These are phyloP conservation scores for Mola mola DNA, from an alignment of 2,113 vertebrate species.

Conservation along the genomic window DNA sequence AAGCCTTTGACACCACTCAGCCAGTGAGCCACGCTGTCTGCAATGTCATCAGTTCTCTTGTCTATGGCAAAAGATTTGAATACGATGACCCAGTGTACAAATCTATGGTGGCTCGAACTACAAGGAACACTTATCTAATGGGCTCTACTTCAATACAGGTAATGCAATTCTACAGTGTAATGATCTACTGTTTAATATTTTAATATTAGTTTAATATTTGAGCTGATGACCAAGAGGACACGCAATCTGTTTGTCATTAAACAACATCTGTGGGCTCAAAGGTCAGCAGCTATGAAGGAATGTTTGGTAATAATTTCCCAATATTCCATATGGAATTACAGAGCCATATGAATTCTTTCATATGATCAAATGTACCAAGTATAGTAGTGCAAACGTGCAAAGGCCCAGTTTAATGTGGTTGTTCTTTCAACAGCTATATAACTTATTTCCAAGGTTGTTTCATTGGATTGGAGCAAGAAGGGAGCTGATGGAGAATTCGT, in stretches of 20 bases:
- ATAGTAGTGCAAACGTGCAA: too few species aligned
- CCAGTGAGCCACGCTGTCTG: slow-evolving; percentile 33
- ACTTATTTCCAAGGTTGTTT: slow-evolving; percentile 39
- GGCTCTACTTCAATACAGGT: slow-evolving; percentile 41
- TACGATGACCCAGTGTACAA: slow-evolving; percentile 46
- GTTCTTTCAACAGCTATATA: slow-evolving; percentile 38
- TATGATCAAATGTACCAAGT: too few species aligned
- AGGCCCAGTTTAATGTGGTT: not conserved
- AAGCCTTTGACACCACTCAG: slow-evolving; percentile 51
- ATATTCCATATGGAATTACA: too few species aligned
- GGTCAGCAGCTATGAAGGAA: too few species aligned
- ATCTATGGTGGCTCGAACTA: slow-evolving; percentile 25
- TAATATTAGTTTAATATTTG: too few species aligned
- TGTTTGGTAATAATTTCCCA: too few species aligned
- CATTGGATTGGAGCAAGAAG: slow-evolving; percentile 12
- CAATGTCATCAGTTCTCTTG: slow-evolving; percentile 45
- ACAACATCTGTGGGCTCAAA: too few species aligned
- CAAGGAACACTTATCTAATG: slow-evolving; percentile 5
- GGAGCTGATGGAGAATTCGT: not conserved
- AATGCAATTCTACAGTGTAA: not conserved
- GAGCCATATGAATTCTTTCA: too few species aligned
- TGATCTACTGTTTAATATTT: not conserved
- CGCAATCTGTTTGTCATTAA: too few species aligned
- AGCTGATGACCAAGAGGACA: too few species aligned
- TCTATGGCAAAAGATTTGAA: slow-evolving; percentile 54